Percentiles rank a stretch among this genome's conserved stretches.
These are phyloP conservation scores for Trigoniulus corallinus DNA, from an alignment of 1,140 invertebrate species.

Conservation along the genomic window DNA sequence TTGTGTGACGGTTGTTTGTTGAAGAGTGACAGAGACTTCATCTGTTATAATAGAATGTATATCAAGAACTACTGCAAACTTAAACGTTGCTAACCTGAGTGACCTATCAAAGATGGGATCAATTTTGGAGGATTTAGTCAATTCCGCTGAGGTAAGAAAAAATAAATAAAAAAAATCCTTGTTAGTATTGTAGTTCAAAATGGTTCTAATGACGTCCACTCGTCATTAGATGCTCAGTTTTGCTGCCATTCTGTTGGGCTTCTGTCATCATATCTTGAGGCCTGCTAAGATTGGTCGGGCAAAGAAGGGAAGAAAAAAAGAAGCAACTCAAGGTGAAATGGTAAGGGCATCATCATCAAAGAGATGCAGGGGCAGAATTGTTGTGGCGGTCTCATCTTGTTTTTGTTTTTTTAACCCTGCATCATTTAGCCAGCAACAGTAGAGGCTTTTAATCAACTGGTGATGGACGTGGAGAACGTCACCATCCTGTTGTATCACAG, in stretches of 20 bases:
- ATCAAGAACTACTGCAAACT: constrained; percentile 5
- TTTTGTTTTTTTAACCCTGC: constrained; percentile 14
- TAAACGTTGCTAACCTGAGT: constrained; percentile 2
- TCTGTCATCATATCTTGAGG: constrained; percentile 22
- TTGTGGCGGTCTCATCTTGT: neutral
- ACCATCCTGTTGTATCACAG: constrained; percentile 15
- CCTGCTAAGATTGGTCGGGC: constrained; percentile 18
- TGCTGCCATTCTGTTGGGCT: constrained; percentile 20
- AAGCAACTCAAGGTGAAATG: constrained; percentile 10
- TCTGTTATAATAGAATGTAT: constrained; percentile 12
- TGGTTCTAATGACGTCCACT: neutral
- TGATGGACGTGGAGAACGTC: constrained; percentile 13
- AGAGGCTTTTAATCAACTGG: constrained; percentile 18
- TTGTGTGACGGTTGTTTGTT: too few species aligned
- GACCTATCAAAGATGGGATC: constrained; percentile 1
- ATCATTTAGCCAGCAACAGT: constrained; percentile 3
- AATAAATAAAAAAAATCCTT: neutral
- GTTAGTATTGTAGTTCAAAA: neutral
- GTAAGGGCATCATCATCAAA: constrained; percentile 14
- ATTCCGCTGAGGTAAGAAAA: constrained; percentile 17
- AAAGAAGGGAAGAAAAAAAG: constrained; percentile 24
- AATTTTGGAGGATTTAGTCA: constrained; percentile 20
- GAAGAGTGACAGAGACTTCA: constrained; percentile 11
- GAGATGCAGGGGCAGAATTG: neutral
- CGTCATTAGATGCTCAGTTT: constrained; percentile 21